phyloP scores from a whole-genome alignment of 2,113 vertebrate species.

The Galeopterus variegatus region DNA sequence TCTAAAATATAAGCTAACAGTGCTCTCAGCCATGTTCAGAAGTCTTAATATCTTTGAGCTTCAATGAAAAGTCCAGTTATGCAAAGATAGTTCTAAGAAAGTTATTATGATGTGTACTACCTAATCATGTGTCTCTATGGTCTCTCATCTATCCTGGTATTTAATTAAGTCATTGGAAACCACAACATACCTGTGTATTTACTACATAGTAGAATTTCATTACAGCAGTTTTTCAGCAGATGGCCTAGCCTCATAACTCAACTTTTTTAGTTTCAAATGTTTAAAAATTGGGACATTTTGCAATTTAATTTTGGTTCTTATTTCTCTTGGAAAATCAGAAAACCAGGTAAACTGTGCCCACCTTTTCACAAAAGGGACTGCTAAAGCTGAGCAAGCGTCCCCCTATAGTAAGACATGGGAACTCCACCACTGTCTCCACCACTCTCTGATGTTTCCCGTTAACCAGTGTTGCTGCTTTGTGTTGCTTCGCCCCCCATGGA shows the following conservation, averaged over 20 bases:
- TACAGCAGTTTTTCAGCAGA: background rate
- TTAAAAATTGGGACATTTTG: background rate
- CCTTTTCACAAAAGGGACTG: background rate
- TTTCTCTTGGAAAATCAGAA: background rate
- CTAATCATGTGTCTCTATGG: background rate
- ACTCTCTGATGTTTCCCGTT: background rate
- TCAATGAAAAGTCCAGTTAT: background rate
- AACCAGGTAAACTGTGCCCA: background rate
- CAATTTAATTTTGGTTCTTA: background rate
- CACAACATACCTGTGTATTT: background rate
- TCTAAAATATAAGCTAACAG: background rate
- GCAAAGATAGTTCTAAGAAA: constrained; percentile 36
- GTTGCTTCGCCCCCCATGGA: too few species aligned
- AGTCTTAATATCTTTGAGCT: background rate
- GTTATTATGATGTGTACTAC: background rate
- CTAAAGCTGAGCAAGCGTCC: background rate
- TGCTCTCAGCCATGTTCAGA: background rate
- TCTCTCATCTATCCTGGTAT: background rate
- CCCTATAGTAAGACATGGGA: background rate
- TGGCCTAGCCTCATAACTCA: background rate
- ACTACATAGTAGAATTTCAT: background rate
- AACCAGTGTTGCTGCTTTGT: too few species aligned
- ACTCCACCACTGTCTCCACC: background rate
- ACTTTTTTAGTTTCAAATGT: background rate
- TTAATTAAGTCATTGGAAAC: background rate